Percentiles rank a stretch among this genome's conserved stretches.
These are phyloP conservation scores for Mus musculus DNA, from an alignment of 2,113 vertebrate species.

Conservation along the genomic window DNA sequence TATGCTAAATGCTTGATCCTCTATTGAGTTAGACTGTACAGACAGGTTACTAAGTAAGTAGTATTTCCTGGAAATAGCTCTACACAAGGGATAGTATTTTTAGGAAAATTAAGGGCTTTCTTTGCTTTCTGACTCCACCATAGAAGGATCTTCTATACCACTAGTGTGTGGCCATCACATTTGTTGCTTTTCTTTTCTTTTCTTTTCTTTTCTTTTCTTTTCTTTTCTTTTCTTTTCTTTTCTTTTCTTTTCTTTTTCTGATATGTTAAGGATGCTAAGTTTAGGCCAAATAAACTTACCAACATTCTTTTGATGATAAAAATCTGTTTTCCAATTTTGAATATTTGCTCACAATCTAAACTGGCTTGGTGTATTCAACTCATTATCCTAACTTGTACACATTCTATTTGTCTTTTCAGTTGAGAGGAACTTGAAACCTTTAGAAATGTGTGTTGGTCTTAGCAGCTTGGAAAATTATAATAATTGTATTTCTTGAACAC, in stretches of 20 bases:
- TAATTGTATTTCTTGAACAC: neutral
- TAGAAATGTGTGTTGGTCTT: neutral
- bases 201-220: neutral
- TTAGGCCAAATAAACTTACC: neutral
- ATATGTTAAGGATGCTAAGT: accelerated
- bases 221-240: neutral
- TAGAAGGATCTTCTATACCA: neutral
- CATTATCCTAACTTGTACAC: neutral
- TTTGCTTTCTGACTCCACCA: neutral
- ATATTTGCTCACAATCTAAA: neutral
- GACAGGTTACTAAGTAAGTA: neutral
- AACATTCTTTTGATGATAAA: neutral
- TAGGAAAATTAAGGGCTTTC: neutral
- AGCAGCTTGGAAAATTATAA: neutral
- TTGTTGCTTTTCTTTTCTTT: too few relatives aligned
- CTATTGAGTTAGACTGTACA: neutral
- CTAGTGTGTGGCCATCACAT: neutral
- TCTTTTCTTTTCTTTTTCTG: neutral
- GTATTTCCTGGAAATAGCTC: neutral
- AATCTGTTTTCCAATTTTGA: neutral
- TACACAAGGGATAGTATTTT: neutral
- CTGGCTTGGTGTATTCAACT: neutral
- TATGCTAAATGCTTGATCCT: neutral
- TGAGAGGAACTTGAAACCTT: neutral
- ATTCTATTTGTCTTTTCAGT: neutral